Percentiles rank a stretch among this genome's conserved stretches.
These are phyloP conservation scores for Acleris laterana DNA, from an alignment of 2,888 invertebrate species.

Conservation along the genomic window DNA sequence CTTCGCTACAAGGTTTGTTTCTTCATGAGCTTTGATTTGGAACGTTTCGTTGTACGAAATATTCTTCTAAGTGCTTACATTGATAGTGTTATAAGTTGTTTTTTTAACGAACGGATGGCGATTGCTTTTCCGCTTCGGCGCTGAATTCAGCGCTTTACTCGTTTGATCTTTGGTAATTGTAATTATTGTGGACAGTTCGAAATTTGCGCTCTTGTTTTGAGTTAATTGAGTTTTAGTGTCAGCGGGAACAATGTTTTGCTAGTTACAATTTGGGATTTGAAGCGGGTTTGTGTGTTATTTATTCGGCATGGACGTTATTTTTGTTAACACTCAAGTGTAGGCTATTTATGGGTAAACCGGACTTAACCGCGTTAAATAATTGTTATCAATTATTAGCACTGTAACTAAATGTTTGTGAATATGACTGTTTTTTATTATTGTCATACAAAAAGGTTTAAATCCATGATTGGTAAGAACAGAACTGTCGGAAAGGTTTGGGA, in stretches of 20 bases:
- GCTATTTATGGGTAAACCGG: too few relatives aligned
- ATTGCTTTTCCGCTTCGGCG: constrained; percentile 26
- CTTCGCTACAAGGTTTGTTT: not conserved
- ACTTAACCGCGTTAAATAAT: too few relatives aligned
- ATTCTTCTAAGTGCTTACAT: constrained; percentile 10
- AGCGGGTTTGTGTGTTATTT: too few relatives aligned
- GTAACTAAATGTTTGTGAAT: too few relatives aligned
- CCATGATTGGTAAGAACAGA: too few relatives aligned
- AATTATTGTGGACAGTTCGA: not conserved
- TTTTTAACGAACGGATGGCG: constrained; percentile 4
- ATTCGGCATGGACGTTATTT: too few relatives aligned
- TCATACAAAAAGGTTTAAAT: too few relatives aligned
- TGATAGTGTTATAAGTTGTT: constrained; percentile 17
- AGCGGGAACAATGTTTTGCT: not conserved
- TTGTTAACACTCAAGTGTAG: too few relatives aligned
- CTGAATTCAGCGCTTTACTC: constrained; percentile 31
- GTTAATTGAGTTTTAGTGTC: not conserved
- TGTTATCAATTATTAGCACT: too few relatives aligned
- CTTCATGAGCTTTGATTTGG: not conserved
- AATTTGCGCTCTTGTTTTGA: not conserved
- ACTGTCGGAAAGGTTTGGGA: too few relatives aligned
- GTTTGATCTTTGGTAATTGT: constrained; percentile 31
- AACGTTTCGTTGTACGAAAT: constrained; percentile 2
- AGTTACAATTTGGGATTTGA: too few relatives aligned
- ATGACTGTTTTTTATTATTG: too few relatives aligned